Evolutionary conservation across 2,888 invertebrate species (phyloP).

Genomic region (Neuroscelio doddi): DNA sequence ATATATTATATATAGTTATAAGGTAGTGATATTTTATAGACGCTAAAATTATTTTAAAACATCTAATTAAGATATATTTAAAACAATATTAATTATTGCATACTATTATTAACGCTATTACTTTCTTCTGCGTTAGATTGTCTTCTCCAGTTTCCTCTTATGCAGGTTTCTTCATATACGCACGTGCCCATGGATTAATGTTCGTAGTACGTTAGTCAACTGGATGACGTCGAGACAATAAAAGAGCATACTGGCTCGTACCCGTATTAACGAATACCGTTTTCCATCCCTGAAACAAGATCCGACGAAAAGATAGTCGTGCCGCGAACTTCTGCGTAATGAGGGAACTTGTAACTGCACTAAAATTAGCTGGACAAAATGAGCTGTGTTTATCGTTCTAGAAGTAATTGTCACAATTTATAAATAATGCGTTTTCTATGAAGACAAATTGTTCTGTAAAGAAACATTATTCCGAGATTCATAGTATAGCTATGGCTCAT

Average conservation of each 20-base stretch:
- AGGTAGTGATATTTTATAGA: no score
- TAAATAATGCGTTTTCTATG: slow-evolving; percentile 8
- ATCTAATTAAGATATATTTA: no score
- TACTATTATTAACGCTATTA: no score
- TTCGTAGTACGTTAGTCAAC: slow-evolving; percentile 31
- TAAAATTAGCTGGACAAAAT: slow-evolving; percentile 58
- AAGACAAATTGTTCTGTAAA: no score
- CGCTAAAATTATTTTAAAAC: no score
- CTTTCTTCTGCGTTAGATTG: no score
- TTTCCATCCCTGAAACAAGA: slow-evolving; percentile 51
- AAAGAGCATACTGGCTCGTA: slow-evolving; percentile 36
- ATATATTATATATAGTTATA: no score
- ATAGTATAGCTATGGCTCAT: no score
- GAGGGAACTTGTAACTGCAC: slow-evolving; percentile 45
- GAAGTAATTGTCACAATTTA: slow-evolving; percentile 39
- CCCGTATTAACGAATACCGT: slow-evolving; percentile 50
- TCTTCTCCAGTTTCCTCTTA: no score
- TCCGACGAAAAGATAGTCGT: slow-evolving; percentile 47
- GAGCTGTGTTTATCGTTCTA: slow-evolving; percentile 46
- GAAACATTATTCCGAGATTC: no score
- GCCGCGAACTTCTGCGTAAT: slow-evolving; percentile 46
- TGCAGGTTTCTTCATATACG: background rate
- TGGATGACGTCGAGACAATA: slow-evolving; percentile 39
- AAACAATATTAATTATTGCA: no score
- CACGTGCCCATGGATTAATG: slow-evolving; percentile 30